Base-by-base conservation (phyloP, 2,113 vertebrate species). In the Poecilia latipinna region DNA sequence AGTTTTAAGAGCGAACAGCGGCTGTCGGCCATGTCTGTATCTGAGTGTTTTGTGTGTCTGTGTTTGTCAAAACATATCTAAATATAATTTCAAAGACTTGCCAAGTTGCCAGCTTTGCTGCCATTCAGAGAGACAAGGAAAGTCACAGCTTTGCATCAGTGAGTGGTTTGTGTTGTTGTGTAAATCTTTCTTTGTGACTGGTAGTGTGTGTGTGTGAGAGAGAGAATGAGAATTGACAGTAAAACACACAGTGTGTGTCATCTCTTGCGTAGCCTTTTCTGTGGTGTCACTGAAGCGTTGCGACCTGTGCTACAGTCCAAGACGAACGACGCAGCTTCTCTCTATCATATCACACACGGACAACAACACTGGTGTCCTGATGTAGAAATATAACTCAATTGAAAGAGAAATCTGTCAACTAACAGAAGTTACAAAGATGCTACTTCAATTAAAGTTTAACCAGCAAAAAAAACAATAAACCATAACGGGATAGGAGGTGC, bases 71-170 rank as follows among this genome's bases (percentile, higher is more conserved):
- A 35, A 84, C 79, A 61, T 73, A 67, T 81, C 81, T 80, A 81
- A 89, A 90, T 84, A 88, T 81, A 75, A 86, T 84, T 89, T 86
- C 77, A 81, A 74, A 81, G 24, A 61, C 73, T 70, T 88, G 86
- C 77, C 72, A 83, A 83, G 77, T 62, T 82, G 63, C 78, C 74
- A 17, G 78, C 63, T 39, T 62, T 61, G 60, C 80, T 83, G 82
- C 71, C 84, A 84, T 82, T 84, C 81, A 89, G 70, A 39, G 35
- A 76, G 51, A 76, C 3, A 54, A 70, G 66, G 67, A 39, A 37
- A 72, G 61, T 67, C 74, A 69, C 13, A 12, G 82, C 74, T 80
- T 35, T 77, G 82, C 73, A 71, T 66, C 77, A 72, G 35, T 28
- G 65, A 22, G 54, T 44, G 61, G 35, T 15, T 73, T 32, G 11